Percentiles rank a stretch among this genome's conserved stretches.
phyloP scores from a whole-genome alignment of 2,888 invertebrate genomes.

The Pomacea canaliculata region DNA sequence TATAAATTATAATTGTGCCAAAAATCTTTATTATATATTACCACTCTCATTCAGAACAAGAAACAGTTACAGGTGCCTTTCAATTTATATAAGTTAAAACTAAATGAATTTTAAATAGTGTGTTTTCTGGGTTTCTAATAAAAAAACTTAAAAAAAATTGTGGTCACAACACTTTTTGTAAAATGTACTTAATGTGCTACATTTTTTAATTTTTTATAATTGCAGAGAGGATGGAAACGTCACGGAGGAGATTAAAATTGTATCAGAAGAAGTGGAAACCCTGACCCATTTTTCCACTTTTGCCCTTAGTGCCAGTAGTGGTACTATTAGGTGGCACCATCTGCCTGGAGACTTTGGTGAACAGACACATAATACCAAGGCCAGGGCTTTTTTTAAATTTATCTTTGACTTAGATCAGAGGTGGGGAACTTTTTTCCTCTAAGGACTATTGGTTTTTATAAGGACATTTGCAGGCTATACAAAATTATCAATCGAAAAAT shows the following conservation, averaged over 20 bases:
- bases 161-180: too few relatives aligned
- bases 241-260: slow-evolving; percentile 5
- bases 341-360: slow-evolving; percentile 61
- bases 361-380: slow-evolving; percentile 45
- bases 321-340: slow-evolving; percentile 62
- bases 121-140: too few relatives aligned
- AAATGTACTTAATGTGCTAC: too few relatives aligned
- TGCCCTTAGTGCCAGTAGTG: slow-evolving; percentile 62
- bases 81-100: too few relatives aligned
- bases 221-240: slow-evolving; percentile 11
- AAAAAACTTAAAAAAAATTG: too few relatives aligned
- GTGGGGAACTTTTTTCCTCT: too few relatives aligned
- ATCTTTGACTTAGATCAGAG: not conserved
- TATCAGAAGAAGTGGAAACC: slow-evolving; percentile 44
- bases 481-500: too few relatives aligned
- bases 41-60: too few relatives aligned
- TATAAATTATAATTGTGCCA: not conserved
- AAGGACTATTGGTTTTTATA: not conserved
- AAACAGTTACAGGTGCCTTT: too few relatives aligned
- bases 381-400: slow-evolving; percentile 12
- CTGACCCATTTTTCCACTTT: slow-evolving; percentile 65
- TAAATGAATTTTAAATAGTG: too few relatives aligned
- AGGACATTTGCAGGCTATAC: too few relatives aligned
- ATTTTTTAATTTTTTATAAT: not conserved
- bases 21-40: too few relatives aligned